phyloP scores from a whole-genome alignment of 2,797 vertebrate species.

The Acanthornis magna region DNA sequence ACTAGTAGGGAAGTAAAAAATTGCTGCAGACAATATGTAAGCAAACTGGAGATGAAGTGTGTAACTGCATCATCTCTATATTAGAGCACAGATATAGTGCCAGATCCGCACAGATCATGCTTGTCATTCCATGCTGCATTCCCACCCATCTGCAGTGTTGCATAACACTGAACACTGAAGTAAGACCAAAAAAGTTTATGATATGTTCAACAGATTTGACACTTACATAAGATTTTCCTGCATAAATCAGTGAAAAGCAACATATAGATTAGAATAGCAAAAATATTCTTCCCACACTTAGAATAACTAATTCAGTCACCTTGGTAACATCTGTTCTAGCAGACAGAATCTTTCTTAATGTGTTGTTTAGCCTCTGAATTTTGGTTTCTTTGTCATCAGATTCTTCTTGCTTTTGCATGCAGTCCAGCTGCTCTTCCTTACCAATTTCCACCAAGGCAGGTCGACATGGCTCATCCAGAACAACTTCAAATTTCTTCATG shows the following conservation, averaged over 20 bases:
- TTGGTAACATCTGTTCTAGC: slow-evolving; percentile 63
- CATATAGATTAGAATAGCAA: not conserved
- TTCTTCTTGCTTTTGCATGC: slow-evolving; percentile 68
- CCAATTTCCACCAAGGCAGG: slow-evolving; percentile 84
- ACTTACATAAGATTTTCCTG: not conserved
- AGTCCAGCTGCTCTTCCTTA: slow-evolving; percentile 75
- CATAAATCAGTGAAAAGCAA: slow-evolving; percentile 2
- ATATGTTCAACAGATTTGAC: not conserved
- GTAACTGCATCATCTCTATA: not conserved
- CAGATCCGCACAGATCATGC: not conserved
- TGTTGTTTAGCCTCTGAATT: slow-evolving; percentile 78
- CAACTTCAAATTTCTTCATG: slow-evolving; percentile 90
- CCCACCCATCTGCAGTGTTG: slow-evolving; percentile 2
- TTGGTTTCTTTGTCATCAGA: slow-evolving; percentile 70
- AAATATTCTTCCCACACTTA: not conserved
- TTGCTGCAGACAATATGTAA: not conserved
- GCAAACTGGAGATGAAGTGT: not conserved
- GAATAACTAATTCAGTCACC: slow-evolving; percentile 36
- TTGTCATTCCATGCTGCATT: not conserved
- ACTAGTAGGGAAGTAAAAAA: not conserved
- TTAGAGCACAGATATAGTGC: not conserved
- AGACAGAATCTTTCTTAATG: slow-evolving; percentile 76
- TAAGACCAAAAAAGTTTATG: not conserved
- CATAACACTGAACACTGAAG: not conserved
- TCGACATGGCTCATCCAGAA: slow-evolving; percentile 80